These are phyloP conservation scores for Cettia cetti DNA, from an alignment of 2,113 vertebrate genomes.

Conservation along the genomic window DNA sequence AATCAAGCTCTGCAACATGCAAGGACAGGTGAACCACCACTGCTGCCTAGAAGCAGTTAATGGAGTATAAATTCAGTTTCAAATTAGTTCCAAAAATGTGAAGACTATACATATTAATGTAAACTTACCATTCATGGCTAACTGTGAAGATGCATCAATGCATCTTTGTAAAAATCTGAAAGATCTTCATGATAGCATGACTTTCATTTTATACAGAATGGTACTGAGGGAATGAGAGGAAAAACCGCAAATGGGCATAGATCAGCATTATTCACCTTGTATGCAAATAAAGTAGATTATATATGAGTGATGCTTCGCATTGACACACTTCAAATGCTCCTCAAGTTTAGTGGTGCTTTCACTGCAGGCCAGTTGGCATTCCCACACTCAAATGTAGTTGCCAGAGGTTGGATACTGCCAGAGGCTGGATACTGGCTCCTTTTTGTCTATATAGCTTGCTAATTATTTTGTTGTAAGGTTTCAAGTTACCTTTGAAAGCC, in stretches of 20 bases:
- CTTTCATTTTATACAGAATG: neutral
- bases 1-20: neutral
- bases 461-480: neutral
- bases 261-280: neutral
- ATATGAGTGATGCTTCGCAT: neutral
- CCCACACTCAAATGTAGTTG: neutral
- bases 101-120: neutral
- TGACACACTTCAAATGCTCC: neutral
- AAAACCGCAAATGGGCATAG: neutral
- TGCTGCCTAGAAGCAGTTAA: neutral
- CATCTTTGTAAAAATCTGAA: neutral
- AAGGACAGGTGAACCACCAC: neutral
- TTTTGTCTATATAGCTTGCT: neutral
- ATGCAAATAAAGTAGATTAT: neutral
- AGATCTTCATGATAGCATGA: neutral
- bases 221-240: neutral
- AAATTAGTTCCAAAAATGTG: neutral
- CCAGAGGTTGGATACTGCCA: neutral
- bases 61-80: neutral
- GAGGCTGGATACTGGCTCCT: neutral
- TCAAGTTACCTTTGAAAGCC: neutral
- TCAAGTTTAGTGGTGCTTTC: neutral
- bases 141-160: neutral
- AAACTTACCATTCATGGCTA: neutral
- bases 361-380: neutral